Base-by-base conservation (phyloP, 2,113 vertebrate species). In the Chaetodon auriga region DNA sequence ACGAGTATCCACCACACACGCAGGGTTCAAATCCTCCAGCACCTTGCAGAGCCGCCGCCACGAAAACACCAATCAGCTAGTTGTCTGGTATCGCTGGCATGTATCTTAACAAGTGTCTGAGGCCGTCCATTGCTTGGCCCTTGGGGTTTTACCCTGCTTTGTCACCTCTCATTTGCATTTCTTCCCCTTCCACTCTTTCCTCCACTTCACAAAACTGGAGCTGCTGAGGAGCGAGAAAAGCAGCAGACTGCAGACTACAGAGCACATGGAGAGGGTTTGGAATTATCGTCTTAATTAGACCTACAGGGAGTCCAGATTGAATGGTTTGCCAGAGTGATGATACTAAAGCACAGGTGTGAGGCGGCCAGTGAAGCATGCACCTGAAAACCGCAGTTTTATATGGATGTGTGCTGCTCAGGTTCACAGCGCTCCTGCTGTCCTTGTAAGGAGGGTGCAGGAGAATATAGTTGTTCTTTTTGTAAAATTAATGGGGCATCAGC, bases 241-340 rank as follows among this genome's bases (percentile, higher is more conserved):
- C 21, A 7, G 46, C 68, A 75, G 51, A 83, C 48, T 74, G 46
- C 82, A 80, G 81, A 70, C 71, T 72, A 54, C 45, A 72, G 35
- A 85, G 71, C 66, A 74, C 72, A 78, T 55, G 11, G 75, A 64
- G 43, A 72, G 54, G 49, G 58, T 74, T 89, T 70, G 63, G 51
- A 63, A 72, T 91, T 87, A 93, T 89, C 87, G 89, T 61, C 79
- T 60, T 93, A 92, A 93, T 92, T 92, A 92, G 80, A 80, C 75
- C 89, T 74, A 78, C 86, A 78, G 90, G 84, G 82, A 84, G 64
- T 58, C 63, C 75, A 85, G 82, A 89, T 86, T 85, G 84, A 87
- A 86, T 78, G 69, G 82, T 88, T 83, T 84, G 78, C 80, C 65
- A 82, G 83, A 72, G 80, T 69, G 65, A 91, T 64, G 61, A 49